Percentiles rank a stretch among this genome's conserved stretches.
Conservation (phyloP, 2,888 invertebrate genomes). For the Imbricaverruca yamaguchii region DNA sequence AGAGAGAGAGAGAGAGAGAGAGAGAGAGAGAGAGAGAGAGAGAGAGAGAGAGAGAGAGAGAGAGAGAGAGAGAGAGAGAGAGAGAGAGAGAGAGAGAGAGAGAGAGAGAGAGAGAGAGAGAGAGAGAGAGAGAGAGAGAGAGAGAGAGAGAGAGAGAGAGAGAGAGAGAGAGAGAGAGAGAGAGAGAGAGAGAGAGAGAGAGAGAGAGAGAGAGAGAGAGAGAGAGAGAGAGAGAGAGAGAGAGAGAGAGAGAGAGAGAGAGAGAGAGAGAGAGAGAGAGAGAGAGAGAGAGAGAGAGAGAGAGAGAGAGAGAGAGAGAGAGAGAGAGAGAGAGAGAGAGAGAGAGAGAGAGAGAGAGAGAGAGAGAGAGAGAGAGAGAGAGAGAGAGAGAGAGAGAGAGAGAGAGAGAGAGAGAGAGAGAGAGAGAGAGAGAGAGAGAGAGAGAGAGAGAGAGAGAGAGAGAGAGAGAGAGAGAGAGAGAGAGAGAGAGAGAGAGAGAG, state of each 20-base stretch:
- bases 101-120: not conserved
- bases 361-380: not conserved
- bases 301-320: conserved; percentile 15
- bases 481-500: not conserved
- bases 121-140: not conserved
- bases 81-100: not conserved
- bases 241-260: conserved; percentile 15
- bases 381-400: not conserved
- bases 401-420: conserved; percentile 1
- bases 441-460: too few species aligned
- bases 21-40: conserved; percentile 11
- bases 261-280: conserved; percentile 22
- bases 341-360: not conserved
- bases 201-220: conserved; percentile 15
- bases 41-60: conserved; percentile 15
- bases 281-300: conserved; percentile 11
- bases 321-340: conserved; percentile 17
- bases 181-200: conserved; percentile 5
- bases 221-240: conserved; percentile 24
- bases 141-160: not conserved
- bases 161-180: conserved; percentile 10
- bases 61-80: conserved; percentile 15
- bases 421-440: not conserved
- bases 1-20: conserved; percentile 22
- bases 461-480: too few species aligned